Base-by-base conservation (phyloP, 1,140 invertebrate genomes). In the Diachasmimorpha longicaudata region DNA sequence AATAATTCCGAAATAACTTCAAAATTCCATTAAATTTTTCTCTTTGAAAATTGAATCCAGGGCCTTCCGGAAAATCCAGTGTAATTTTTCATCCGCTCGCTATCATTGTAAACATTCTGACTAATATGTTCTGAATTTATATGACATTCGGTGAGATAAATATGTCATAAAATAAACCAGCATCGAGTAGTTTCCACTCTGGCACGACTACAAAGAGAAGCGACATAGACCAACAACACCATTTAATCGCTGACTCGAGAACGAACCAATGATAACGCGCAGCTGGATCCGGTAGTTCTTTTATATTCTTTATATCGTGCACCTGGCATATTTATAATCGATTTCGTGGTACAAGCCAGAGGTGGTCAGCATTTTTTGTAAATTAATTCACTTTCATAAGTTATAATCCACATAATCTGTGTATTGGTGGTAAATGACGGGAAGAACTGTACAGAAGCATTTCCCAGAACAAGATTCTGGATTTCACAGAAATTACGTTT, bases 301-400 rank as follows among this genome's bases (percentile, higher is more conserved):
- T 31, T 73, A 25, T 69, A 25, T 77, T 70, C 55, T 63, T 74
- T 74, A 66, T 66, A 66, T 74, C 52, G 55, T 71, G 72, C 76
- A 77, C 76, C 76, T 77, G 76, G 72, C 73, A 72, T 77, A 52
- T 74, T 74, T 72, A 77, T 72, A 67, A 71, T 76, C 68, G 55
- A 76, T 76, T 76, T 55, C 14, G 70, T 70, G 37, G 58, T 76
- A 66, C 21, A 42, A 55, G 63, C 74, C 37, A 25, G 58, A 63
- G 23, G 8, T 44, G 44, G 44, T 70, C 74, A 75, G 74, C 74
- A 21, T 14, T 75, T 75, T 75, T 70, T 37, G 13, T 14, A 19
- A 25, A 39, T 70, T 39, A 52, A 74, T 52, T 63, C 23, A 14
- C 10, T 63, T 63, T 3, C 23, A 25, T 16, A 19, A n/a, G n/a